Evolutionary conservation across 2,888 invertebrate genomes (phyloP).

Genomic region (Drosophila meridiana): DNA sequence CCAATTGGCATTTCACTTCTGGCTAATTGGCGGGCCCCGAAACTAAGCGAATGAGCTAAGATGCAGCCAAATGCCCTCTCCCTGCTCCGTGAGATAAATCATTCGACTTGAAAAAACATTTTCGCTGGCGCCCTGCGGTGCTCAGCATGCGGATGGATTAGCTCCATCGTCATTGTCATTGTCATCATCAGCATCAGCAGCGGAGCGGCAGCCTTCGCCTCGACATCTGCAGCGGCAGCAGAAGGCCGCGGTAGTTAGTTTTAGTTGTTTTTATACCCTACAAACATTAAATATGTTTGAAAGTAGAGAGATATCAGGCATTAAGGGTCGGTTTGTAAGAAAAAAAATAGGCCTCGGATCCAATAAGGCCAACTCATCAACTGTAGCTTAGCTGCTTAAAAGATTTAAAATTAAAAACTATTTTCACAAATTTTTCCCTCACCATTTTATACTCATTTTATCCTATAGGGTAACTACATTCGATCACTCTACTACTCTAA

Average conservation of each 20-base stretch:
- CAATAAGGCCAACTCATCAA: background rate
- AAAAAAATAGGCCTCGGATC: background rate
- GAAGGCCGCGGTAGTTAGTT: constrained; percentile 38
- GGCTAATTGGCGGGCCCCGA: constrained; percentile 56
- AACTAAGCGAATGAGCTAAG: constrained; percentile 22
- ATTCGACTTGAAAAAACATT: constrained; percentile 62
- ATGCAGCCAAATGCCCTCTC: constrained; percentile 6
- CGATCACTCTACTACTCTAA: background rate
- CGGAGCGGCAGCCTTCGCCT: constrained; percentile 17
- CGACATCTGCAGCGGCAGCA: constrained; percentile 3
- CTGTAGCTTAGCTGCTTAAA: background rate
- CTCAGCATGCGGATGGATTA: constrained; percentile 61
- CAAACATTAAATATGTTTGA: too few species aligned
- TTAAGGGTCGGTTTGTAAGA: background rate
- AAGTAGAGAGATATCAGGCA: background rate
- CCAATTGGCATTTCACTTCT: constrained; percentile 13
- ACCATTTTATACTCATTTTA: background rate
- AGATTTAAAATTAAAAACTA: background rate
- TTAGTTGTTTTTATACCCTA: constrained; percentile 41
- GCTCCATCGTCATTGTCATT: constrained; percentile 66
- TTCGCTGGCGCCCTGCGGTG: constrained; percentile 47
- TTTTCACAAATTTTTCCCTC: background rate
- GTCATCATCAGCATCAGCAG: constrained; percentile 51
- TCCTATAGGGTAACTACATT: background rate
- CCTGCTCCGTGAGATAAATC: constrained; percentile 60